Evolutionary conservation across 1,140 invertebrate species (phyloP).

Genomic region (Lordiphosa clarofinis): DNA sequence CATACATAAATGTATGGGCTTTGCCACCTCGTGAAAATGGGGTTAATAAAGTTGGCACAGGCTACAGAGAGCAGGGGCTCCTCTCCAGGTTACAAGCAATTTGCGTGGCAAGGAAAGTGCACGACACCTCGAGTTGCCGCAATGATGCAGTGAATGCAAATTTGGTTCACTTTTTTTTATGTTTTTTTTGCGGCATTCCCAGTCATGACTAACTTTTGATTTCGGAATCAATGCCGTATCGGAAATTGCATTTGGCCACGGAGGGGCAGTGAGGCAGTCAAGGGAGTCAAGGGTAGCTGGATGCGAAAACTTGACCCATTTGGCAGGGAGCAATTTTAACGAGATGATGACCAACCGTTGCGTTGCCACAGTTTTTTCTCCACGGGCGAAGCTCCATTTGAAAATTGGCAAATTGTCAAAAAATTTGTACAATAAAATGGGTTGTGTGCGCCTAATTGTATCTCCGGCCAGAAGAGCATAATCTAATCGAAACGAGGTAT

Average conservation of each 20-base stretch:
- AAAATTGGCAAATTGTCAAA: neutral
- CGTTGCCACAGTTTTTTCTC: conserved; percentile 3
- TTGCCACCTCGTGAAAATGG: conserved; percentile 41
- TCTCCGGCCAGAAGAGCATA: too few relatives aligned
- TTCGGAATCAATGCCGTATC: conserved; percentile 37
- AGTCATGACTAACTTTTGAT: conserved; percentile 28
- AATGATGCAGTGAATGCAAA: conserved; percentile 14
- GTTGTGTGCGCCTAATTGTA: too few relatives aligned
- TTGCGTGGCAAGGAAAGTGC: conserved; percentile 44
- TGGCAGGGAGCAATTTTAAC: conserved; percentile 22
- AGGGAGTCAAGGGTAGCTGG: conserved; percentile 52
- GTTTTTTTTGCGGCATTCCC: too few relatives aligned
- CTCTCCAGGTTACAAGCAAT: conserved; percentile 49
- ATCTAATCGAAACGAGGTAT: too few relatives aligned
- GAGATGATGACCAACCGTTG: conserved; percentile 14
- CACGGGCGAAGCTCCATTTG: too few relatives aligned
- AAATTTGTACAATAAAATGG: too few relatives aligned
- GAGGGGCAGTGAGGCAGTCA: conserved; percentile 17
- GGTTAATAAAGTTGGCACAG: conserved; percentile 66
- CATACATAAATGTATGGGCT: conserved; percentile 36
- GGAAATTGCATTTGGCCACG: conserved; percentile 33
- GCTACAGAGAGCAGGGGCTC: too few relatives aligned
- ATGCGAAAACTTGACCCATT: conserved; percentile 48
- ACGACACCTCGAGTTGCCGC: conserved; percentile 3
- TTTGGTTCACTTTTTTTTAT: too few relatives aligned